Evolutionary conservation across 2,797 vertebrate genomes (phyloP).

Genomic region (Lepilemur septentrionalis): DNA sequence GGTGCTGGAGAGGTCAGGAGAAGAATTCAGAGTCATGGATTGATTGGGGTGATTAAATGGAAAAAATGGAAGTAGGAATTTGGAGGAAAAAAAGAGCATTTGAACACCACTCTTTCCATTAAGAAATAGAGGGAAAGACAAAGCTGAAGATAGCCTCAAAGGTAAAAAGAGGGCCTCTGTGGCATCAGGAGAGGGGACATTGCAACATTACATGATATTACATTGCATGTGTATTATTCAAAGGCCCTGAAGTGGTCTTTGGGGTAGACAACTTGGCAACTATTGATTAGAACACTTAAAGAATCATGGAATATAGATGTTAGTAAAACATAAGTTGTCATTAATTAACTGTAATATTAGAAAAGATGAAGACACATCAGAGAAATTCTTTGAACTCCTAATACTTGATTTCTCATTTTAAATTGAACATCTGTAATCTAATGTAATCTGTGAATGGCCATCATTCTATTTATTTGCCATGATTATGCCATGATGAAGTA

Average conservation of each 20-base stretch:
- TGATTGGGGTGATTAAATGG: neutral
- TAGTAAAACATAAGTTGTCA: slow-evolving; percentile 55
- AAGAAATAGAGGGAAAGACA: slow-evolving; percentile 19
- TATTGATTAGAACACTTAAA: slow-evolving; percentile 59
- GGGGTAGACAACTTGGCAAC: slow-evolving; percentile 10
- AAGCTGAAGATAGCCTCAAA: slow-evolving; percentile 13
- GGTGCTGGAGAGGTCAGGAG: neutral
- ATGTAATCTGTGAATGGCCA: slow-evolving; percentile 47
- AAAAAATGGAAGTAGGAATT: neutral
- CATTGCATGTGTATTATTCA: neutral
- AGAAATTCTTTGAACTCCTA: slow-evolving; percentile 45
- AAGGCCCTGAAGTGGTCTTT: slow-evolving; percentile 15
- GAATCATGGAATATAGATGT: slow-evolving; percentile 59
- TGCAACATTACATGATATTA: neutral
- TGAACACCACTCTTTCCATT: neutral
- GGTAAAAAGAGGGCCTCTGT: neutral
- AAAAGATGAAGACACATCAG: slow-evolving; percentile 41
- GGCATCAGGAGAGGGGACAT: neutral
- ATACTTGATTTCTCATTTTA: slow-evolving; percentile 67
- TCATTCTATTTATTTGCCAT: slow-evolving; percentile 66
- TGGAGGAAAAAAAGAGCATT: neutral
- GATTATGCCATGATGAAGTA: slow-evolving; percentile 55
- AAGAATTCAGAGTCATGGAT: slow-evolving; percentile 31
- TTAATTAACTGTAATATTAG: slow-evolving; percentile 58
- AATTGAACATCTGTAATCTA: slow-evolving; percentile 63